Evolutionary conservation across 2,797 vertebrate species (phyloP), one percentile per base, ranked within the genome.

Genomic region (Megalops cyprinoides): DNA sequence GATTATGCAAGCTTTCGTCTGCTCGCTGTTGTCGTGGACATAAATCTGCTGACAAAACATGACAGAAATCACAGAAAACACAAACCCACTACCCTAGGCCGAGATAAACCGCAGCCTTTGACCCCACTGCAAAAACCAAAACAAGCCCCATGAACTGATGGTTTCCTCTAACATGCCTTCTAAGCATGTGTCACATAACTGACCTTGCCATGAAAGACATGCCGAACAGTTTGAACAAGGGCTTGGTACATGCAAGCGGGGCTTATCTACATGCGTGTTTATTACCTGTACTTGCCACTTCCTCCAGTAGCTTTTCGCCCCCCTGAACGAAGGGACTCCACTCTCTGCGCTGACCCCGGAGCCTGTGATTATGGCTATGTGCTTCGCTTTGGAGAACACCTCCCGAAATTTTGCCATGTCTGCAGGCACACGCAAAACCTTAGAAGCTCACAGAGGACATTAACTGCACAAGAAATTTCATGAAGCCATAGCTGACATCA

Each of bases 311-410:
- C 98, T 97, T n/a, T 96, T 97, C 0, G 94, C 92, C 80, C 98
- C 98, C 90, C 97, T 92, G 91, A 99, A 99, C 14, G 98, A 99
- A 0, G 98, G 97, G 0, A 99, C 95, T 0, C 97, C 98, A 0
- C 98, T 99, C 91, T 99, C 98, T 0, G 97, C 98, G 1, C 98
- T 99, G 49, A 98, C 95, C 0, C 98, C 98, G 0, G 98, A 96
- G 23, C 98, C 98, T 0, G 98, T 99, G 85, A 99, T 87, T 79
- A 99, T 89, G 78, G 91, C 96, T 0, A 99, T 93, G n/a, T 96
- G 95, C 86, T 96, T 95, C 0, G 98, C 94, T 78, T 95, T 95
- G 28, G 95, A 94, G 92, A 99, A 98, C 60, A 90, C 87, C 82
- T 97, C 89, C 80, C 96, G 95, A 89, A 99, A 98, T 8, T 94